These are phyloP conservation scores for Exephanes ischioxanthus DNA, from an alignment of 2,888 invertebrate species.

Conservation along the genomic window DNA sequence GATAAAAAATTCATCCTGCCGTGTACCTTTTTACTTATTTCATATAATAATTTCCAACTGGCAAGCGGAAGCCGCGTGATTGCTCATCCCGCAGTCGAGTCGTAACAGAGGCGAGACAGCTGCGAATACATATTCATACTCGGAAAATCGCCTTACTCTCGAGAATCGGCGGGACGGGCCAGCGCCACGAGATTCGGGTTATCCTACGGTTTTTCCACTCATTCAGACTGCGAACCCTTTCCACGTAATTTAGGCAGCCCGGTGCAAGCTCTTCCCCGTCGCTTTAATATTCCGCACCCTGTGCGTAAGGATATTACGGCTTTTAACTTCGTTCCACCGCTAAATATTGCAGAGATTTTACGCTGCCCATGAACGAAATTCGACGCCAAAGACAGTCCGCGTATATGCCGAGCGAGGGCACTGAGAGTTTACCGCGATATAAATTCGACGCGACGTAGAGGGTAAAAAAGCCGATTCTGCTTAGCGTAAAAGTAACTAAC, in stretches of 20 bases:
- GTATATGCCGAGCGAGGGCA: neutral
- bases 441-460: neutral
- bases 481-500: neutral
- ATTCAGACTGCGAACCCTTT: constrained; percentile 50
- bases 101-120: constrained; percentile 66
- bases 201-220: constrained; percentile 51
- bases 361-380: neutral
- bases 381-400: neutral
- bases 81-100: constrained; percentile 57
- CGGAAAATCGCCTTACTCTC: constrained; percentile 31
- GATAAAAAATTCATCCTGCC: neutral
- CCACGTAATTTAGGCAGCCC: constrained; percentile 57
- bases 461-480: neutral
- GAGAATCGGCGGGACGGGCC: constrained; percentile 47
- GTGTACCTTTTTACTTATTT: neutral
- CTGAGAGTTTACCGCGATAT: neutral
- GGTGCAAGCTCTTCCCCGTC: constrained; percentile 40
- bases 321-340: constrained; percentile 39
- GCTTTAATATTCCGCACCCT: constrained; percentile 58
- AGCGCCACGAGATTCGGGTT: constrained; percentile 25
- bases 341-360: constrained; percentile 24
- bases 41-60: constrained; percentile 29
- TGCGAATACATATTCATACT: constrained; percentile 77
- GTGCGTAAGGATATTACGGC: constrained; percentile 55
- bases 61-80: constrained; percentile 30